phyloP scores from a whole-genome alignment of 2,797 vertebrate species.

The Cirrhinus molitorella region DNA sequence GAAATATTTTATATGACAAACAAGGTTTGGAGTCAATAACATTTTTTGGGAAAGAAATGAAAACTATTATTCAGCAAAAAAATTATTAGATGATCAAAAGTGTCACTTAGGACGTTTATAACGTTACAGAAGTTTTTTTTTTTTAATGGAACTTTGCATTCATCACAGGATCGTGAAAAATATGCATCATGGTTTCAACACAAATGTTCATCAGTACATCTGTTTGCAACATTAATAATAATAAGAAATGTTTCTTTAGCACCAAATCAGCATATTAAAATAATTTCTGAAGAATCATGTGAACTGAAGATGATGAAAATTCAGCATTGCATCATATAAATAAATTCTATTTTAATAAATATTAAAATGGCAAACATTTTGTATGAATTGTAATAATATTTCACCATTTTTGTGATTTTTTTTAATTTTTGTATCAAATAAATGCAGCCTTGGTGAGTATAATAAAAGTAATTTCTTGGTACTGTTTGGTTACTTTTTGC shows the following conservation, averaged over 20 bases:
- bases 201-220: background rate
- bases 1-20: background rate
- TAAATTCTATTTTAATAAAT: background rate
- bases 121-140: background rate
- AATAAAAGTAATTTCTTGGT: too few species aligned
- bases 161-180: background rate
- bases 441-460: background rate
- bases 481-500: too few species aligned
- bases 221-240: background rate
- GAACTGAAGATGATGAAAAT: background rate
- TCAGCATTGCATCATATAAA: background rate
- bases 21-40: too few species aligned
- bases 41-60: too few species aligned
- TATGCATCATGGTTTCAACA: background rate
- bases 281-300: background rate
- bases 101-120: background rate
- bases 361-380: background rate
- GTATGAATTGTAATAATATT: background rate
- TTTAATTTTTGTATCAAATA: background rate
- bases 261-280: background rate
- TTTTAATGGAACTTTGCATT: background rate
- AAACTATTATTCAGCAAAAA: background rate
- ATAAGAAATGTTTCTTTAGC: background rate
- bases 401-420: background rate
- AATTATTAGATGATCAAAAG: background rate